A percentile compares a stretch with the other conserved stretches of the same genome.
Conservation (phyloP, 2,797 vertebrate species). For the Prionace glauca region DNA sequence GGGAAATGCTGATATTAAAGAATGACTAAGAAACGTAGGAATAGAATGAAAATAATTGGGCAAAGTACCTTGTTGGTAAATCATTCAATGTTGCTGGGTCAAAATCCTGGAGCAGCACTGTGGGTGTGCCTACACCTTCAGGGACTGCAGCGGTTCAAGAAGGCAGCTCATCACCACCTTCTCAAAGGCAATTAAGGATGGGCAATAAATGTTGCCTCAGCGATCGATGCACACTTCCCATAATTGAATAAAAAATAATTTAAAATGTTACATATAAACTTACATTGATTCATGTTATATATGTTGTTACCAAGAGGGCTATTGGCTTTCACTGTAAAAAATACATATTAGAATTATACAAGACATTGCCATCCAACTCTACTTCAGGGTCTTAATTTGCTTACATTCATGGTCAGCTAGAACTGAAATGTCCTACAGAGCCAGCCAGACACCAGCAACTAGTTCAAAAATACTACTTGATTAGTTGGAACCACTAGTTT, state of each 20-base stretch:
- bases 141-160: too few relatives aligned
- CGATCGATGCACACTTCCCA: too few relatives aligned
- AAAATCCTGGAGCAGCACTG: too few relatives aligned
- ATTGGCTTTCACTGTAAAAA: neutral
- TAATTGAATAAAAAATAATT: too few relatives aligned
- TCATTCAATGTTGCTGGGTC: too few relatives aligned
- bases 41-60: neutral
- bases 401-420: neutral
- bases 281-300: neutral
- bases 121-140: too few relatives aligned
- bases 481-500: conserved; percentile 16
- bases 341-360: neutral
- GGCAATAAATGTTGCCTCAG: too few relatives aligned
- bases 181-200: too few relatives aligned
- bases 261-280: neutral
- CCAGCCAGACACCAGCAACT: neutral
- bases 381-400: conserved; percentile 5
- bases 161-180: too few relatives aligned
- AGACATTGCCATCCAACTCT: neutral
- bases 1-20: neutral
- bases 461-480: conserved; percentile 13
- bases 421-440: neutral
- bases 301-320: neutral
- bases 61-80: neutral
- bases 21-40: neutral